Evolutionary conservation across 2,888 invertebrate genomes (phyloP).

Genomic region (Caenorhabditis panamensis): DNA sequence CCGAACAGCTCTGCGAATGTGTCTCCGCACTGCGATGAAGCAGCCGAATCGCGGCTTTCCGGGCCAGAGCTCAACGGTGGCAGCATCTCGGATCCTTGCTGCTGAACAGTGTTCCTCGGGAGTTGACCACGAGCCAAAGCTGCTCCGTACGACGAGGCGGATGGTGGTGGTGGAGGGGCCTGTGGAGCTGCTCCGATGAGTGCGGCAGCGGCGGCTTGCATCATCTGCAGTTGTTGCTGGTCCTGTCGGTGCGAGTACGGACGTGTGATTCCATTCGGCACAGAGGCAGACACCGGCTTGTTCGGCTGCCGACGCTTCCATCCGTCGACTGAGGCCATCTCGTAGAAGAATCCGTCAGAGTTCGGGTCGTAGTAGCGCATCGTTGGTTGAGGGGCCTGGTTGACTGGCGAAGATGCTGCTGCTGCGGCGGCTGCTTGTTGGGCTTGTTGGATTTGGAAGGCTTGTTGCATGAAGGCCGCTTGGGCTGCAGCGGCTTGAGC

Average conservation of each 20-base stretch:
- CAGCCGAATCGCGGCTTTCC: slow-evolving; percentile 26
- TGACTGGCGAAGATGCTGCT: not conserved
- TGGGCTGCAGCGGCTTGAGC: slow-evolving; percentile 65
- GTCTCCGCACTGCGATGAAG: slow-evolving; percentile 34
- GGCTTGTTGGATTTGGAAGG: slow-evolving; percentile 36
- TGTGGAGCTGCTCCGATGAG: not conserved
- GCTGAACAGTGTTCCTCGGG: slow-evolving; percentile 70
- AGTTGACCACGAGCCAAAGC: slow-evolving; percentile 70
- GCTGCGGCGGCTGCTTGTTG: slow-evolving; percentile 18
- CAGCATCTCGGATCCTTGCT: slow-evolving; percentile 27
- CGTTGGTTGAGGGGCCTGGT: slow-evolving; percentile 12
- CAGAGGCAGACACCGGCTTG: slow-evolving; percentile 60
- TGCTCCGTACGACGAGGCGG: slow-evolving; percentile 63
- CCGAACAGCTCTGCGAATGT: slow-evolving; percentile 29
- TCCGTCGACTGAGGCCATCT: slow-evolving; percentile 80
- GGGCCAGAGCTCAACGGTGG: not conserved
- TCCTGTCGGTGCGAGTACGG: slow-evolving; percentile 39
- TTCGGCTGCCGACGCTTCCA: slow-evolving; percentile 74
- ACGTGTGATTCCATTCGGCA: slow-evolving; percentile 50
- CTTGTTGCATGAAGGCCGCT: slow-evolving; percentile 66
- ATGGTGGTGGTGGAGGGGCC: not conserved
- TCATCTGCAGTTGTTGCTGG: slow-evolving; percentile 30
- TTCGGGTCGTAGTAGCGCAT: slow-evolving; percentile 77
- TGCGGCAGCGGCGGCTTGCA: slow-evolving; percentile 13
- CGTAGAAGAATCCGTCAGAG: slow-evolving; percentile 80